Evolutionary conservation across 1,140 invertebrate genomes (phyloP), one percentile per base, ranked within the genome.

Genomic region (Meloidogyne hapla): DNA sequence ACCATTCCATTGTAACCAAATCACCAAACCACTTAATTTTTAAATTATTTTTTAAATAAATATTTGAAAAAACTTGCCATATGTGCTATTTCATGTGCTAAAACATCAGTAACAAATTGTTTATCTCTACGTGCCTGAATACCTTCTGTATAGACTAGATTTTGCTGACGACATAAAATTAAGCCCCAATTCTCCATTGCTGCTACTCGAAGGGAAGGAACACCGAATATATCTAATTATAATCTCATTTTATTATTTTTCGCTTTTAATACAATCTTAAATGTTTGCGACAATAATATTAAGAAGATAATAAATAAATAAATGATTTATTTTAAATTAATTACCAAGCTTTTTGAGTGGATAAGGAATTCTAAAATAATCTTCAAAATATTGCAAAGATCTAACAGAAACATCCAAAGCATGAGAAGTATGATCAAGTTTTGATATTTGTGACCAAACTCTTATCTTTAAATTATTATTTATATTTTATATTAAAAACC

Each of bases 291-390:
- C n/a, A n/a, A n/a, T n/a, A n/a, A n/a, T n/a, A n/a, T n/a, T n/a
- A n/a, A n/a, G n/a, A n/a, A n/a, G n/a, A n/a, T n/a, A n/a, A n/a
- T n/a, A n/a, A n/a, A n/a, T n/a, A n/a, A n/a, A n/a, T n/a, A n/a
- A 48, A 42, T 26, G 13, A 26, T 25, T 42, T n/a, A n/a, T 13
- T 40, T n/a, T 18, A 48, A 15, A 1, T 98, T 98, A 90, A 95
- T 97, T 61, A 79, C 74, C 69, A 69, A 77, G 63, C 81, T 89
- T 89, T 28, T 83, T 83, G 15, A 89, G 77, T 12, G 93, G 93
- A 88, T 94, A 95, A 75, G 91, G 89, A 40, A 94, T 90, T 56
- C 92, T 91, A 87, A 95, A 93, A 88, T 93, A 94, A 5, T 92
- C 90, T 83, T 94, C 92, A 83, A 93, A 93, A 87, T 91, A 93